A percentile compares a stretch with the other conserved stretches of the same genome.
phyloP scores from a whole-genome alignment of 2,113 vertebrate species.

The Raja brachyura region DNA sequence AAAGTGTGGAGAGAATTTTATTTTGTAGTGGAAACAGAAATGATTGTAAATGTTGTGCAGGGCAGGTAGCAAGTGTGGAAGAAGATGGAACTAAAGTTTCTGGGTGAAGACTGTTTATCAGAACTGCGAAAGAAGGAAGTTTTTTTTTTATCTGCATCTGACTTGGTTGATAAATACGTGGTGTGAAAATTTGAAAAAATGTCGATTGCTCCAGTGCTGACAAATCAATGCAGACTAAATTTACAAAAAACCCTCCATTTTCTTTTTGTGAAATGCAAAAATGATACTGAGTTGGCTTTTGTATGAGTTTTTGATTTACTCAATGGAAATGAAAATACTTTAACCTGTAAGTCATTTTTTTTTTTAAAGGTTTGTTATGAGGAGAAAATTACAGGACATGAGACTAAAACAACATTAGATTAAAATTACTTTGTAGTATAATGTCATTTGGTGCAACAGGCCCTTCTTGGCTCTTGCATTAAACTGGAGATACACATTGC shows the following conservation, averaged over 20 bases:
- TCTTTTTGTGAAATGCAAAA: background rate
- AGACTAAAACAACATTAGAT: background rate
- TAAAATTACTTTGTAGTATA: background rate
- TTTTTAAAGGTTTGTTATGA: background rate
- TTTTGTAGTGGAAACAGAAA: background rate
- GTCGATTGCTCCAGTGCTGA: background rate
- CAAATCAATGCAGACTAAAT: background rate
- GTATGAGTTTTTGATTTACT: background rate
- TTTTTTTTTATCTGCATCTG: background rate
- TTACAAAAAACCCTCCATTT: background rate
- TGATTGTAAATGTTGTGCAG: too few species aligned
- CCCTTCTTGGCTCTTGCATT: too few species aligned
- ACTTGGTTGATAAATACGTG: background rate
- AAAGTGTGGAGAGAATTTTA: background rate
- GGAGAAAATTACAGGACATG: background rate
- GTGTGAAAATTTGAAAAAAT: background rate
- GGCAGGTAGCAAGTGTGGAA: too few species aligned
- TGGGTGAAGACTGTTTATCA: too few species aligned
- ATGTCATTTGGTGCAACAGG: background rate
- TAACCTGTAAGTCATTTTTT: background rate
- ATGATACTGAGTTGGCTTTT: background rate
- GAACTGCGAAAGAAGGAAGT: too few species aligned
- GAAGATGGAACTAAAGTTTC: too few species aligned
- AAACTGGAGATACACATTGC: background rate
- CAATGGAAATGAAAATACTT: background rate